Evolutionary conservation across 1,140 invertebrate species (phyloP).

Genomic region (Hypothenemus hampei): DNA sequence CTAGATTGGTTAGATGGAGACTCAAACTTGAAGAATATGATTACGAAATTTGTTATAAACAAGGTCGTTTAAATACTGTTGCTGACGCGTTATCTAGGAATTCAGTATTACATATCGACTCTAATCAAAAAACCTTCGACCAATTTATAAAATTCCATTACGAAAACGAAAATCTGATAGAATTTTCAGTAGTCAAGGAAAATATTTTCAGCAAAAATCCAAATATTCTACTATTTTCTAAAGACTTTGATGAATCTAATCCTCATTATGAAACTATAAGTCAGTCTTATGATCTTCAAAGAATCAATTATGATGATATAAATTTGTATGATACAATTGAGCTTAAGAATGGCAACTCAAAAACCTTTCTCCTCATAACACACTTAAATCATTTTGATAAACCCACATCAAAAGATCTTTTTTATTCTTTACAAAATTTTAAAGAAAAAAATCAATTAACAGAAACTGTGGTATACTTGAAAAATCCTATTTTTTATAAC

Average conservation of each 20-base stretch:
- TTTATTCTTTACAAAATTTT: too few species aligned
- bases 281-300: too few species aligned
- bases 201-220: background rate
- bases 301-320: too few species aligned
- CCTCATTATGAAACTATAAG: background rate
- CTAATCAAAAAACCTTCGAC: background rate
- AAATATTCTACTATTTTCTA: background rate
- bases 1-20: constrained; percentile 47
- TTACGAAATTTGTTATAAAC: constrained; percentile 45
- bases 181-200: too few species aligned
- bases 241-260: background rate
- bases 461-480: background rate
- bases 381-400: too few species aligned
- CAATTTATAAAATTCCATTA: too few species aligned
- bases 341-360: too few species aligned
- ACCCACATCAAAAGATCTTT: too few species aligned
- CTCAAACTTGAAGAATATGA: constrained; percentile 44
- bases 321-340: too few species aligned
- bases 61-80: constrained; percentile 38
- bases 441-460: background rate
- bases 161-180: background rate
- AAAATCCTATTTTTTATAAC: background rate
- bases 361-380: too few species aligned
- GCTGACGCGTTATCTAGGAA: constrained; percentile 12
- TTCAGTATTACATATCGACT: background rate